These are phyloP conservation scores for Orgyia antiqua DNA, from an alignment of 2,888 invertebrate species.

Conservation along the genomic window DNA sequence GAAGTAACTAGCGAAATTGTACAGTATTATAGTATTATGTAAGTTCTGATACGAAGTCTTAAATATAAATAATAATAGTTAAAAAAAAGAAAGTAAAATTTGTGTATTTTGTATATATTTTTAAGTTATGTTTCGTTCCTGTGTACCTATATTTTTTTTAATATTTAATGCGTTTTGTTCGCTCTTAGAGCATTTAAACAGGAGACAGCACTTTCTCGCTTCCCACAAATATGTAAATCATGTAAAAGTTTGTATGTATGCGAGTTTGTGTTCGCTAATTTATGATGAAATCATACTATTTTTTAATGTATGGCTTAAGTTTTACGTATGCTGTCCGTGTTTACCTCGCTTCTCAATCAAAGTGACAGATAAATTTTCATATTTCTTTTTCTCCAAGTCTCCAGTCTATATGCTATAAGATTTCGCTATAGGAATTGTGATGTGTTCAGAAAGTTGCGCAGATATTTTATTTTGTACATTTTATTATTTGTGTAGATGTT, in stretches of 20 bases:
- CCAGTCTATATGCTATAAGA: conserved; percentile 34
- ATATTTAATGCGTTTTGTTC: conserved; percentile 39
- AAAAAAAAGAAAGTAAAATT: conserved; percentile 43
- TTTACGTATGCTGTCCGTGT: conserved; percentile 7
- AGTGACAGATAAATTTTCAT: conserved; percentile 5
- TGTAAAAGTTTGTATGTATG: conserved; percentile 18
- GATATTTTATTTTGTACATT: conserved; percentile 58
- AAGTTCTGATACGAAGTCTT: conserved; percentile 59
- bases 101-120: conserved; percentile 75
- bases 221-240: background rate
- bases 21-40: conserved; percentile 73
- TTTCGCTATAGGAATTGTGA: conserved; percentile 64
- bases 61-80: conserved; percentile 62
- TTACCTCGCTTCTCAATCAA: conserved; percentile 6
- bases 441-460: conserved; percentile 62
- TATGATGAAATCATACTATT: conserved; percentile 1
- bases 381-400: conserved; percentile 11
- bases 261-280: conserved; percentile 24
- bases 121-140: conserved; percentile 74
- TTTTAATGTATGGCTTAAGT: conserved; percentile 3
- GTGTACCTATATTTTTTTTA: conserved; percentile 52
- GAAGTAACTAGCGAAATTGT: conserved; percentile 74
- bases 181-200: conserved; percentile 16
- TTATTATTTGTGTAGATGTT: conserved; percentile 65
- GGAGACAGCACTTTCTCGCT: conserved; percentile 8